Evolutionary conservation across 1,140 invertebrate species (phyloP).

Genomic region (Lordiphosa stackelbergi): DNA sequence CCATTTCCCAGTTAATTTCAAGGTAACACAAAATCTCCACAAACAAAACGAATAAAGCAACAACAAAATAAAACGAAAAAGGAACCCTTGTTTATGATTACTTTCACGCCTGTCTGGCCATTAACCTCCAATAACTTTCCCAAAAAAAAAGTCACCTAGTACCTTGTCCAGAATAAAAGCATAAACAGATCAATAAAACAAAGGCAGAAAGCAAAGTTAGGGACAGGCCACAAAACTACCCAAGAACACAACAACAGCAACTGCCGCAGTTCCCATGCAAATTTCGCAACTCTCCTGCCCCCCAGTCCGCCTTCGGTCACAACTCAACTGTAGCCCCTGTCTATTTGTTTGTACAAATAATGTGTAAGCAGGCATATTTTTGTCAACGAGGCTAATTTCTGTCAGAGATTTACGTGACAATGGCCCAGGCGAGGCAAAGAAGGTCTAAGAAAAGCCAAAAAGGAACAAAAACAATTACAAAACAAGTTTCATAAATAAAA

Average conservation of each 20-base stretch:
- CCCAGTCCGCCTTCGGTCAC: neutral
- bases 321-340: conserved; percentile 47
- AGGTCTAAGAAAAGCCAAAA: conserved; percentile 20
- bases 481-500: conserved; percentile 48
- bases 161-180: conserved; percentile 21
- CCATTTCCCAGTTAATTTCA: neutral
- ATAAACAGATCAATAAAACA: conserved; percentile 71
- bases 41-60: too few relatives aligned
- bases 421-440: conserved; percentile 33
- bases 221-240: conserved; percentile 43
- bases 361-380: conserved; percentile 75
- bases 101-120: conserved; percentile 56
- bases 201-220: conserved; percentile 27
- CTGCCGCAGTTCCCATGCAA: conserved; percentile 66
- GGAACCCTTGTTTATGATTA: conserved; percentile 52
- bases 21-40: neutral
- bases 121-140: conserved; percentile 38
- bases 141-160: conserved; percentile 3
- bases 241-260: conserved; percentile 38
- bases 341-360: conserved; percentile 72
- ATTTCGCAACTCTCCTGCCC: conserved; percentile 31
- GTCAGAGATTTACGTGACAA: conserved; percentile 73
- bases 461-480: conserved; percentile 65
- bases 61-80: neutral
- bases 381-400: conserved; percentile 72